These are phyloP conservation scores for Rhadinocentrus ornatus DNA, from an alignment of 2,797 vertebrate genomes.

Conservation along the genomic window DNA sequence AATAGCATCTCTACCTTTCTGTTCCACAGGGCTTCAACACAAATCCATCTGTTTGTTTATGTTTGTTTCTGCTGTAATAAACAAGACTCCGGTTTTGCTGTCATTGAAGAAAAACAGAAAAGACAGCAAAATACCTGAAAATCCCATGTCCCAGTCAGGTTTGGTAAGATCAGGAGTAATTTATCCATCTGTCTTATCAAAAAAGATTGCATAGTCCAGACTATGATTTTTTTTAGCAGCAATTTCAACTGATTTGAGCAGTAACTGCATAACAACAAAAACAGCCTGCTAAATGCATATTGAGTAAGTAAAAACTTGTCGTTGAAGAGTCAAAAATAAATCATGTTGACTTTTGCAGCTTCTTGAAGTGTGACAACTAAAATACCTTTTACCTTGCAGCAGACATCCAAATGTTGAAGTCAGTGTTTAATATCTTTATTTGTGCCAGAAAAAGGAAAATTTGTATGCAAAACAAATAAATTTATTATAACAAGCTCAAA, in stretches of 20 bases:
- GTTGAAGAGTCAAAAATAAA: constrained; percentile 45
- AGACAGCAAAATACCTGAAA: constrained; percentile 80
- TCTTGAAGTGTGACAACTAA: constrained; percentile 27
- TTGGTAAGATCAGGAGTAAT: constrained; percentile 83
- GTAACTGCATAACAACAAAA: constrained; percentile 48
- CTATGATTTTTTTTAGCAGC: constrained; percentile 67
- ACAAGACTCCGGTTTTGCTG: constrained; percentile 86
- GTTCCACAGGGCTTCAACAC: constrained; percentile 89
- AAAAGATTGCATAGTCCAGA: constrained; percentile 79
- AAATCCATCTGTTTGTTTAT: constrained; percentile 90
- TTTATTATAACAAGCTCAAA: constrained; percentile 50
- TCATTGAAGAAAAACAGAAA: constrained; percentile 84
- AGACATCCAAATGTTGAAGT: constrained; percentile 9
- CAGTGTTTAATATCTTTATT: constrained; percentile 1
- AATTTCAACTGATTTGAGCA: constrained; percentile 45
- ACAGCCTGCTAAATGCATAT: constrained; percentile 50
- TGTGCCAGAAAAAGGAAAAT: constrained; percentile 24
- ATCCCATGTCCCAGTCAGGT: constrained; percentile 75
- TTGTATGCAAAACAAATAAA: constrained; percentile 12
- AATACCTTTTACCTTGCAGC: constrained; percentile 6
- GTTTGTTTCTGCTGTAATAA: constrained; percentile 90
- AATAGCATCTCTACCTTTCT: constrained; percentile 98
- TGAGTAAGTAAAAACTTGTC: constrained; percentile 55
- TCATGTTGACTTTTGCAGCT: constrained; percentile 34
- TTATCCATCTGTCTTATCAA: constrained; percentile 80